A percentile compares a stretch with the other conserved stretches of the same genome.
These are phyloP conservation scores for Schizopygopsis pylzovi DNA, from an alignment of 2,797 vertebrate species.

Conservation along the genomic window DNA sequence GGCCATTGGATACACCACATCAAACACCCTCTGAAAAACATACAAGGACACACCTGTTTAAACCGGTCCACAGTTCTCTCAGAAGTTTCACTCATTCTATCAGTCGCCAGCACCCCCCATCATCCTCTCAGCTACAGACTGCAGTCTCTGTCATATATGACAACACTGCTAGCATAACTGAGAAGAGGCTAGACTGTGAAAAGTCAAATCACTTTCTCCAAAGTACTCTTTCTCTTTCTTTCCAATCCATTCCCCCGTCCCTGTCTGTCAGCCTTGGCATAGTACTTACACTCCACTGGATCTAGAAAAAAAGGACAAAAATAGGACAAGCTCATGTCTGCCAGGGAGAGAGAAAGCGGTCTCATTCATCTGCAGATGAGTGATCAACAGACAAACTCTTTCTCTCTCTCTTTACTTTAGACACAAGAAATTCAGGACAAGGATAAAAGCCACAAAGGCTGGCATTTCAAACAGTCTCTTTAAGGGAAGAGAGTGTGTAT, in stretches of 20 bases:
- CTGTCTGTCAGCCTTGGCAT: conserved; percentile 52
- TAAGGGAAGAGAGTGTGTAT: not conserved
- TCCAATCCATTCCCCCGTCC: conserved; percentile 31
- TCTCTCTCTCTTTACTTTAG: conserved; percentile 19
- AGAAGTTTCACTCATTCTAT: conserved; percentile 9
- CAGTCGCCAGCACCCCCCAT: conserved; percentile 11
- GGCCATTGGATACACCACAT: conserved; percentile 81
- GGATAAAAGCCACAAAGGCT: conserved; percentile 38
- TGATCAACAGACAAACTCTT: conserved; percentile 35
- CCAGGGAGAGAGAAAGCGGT: conserved; percentile 41
- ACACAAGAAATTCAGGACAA: conserved; percentile 43
- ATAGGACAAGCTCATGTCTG: conserved; percentile 52
- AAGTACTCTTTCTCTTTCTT: conserved; percentile 25
- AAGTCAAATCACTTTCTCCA: conserved; percentile 28
- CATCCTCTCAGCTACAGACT: not conserved
- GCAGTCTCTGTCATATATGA: conserved; percentile 27
- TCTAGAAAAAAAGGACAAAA: conserved; percentile 45
- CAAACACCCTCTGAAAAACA: conserved; percentile 57
- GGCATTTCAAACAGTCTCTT: conserved; percentile 23
- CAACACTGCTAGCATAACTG: conserved; percentile 17
- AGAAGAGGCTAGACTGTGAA: conserved; percentile 35
- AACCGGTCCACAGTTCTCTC: not conserved
- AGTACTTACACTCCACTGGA: conserved; percentile 48
- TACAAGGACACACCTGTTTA: conserved; percentile 34
- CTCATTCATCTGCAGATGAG: conserved; percentile 48